Base-by-base conservation (phyloP, 2,113 vertebrate species). In the Gyps fulvus region DNA sequence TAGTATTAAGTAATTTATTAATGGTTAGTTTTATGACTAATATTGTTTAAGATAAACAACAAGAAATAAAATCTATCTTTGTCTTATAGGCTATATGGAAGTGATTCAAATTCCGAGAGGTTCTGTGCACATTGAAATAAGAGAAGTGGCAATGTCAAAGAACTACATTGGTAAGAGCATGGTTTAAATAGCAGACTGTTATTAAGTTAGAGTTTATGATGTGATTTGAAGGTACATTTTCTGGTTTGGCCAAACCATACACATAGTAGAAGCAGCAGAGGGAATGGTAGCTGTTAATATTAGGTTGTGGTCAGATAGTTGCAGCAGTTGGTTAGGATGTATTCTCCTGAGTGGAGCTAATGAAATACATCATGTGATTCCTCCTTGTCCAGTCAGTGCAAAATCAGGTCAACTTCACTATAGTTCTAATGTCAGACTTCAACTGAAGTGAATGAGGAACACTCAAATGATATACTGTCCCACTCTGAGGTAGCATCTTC, bases 41-140 rank as follows among this genome's bases (percentile, higher is more conserved):
- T 66, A 69, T 26, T 87, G n/a, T 26, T 85, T 38, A 50, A 72
- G 40, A n/a, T 63, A 98, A 50, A 27, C 34, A 47, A 67, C 40
- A 80, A 84, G 57, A 45, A 81, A 38, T 50, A 70, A 86, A 82
- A 26, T 74, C 90, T 13, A 59, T 47, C 73, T 96, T 95, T 98
- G 27, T 98, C 83, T 98, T 98, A n/a, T 96, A 99, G 99, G 99
- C 72, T 99, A 99, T 97, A 99, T 99, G 99, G 99, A 99, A 98
- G 99, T 99, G 54, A 98, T 99, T 91, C 98, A 98, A 45, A 99
- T 99, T 97, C 99, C 99, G n/a, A 99, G 98, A 98, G 99, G 99
- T 50, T 99, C 99, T 8, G 99, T 99, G 96, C 98, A 99, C 92
- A 99, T 99, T 91, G 99, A 99, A 98, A 98, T 99, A 91, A 99